Evolutionary conservation across 2,797 vertebrate species (phyloP), one percentile per base, ranked within the genome.

Genomic region (Adrianichthys oophorus): DNA sequence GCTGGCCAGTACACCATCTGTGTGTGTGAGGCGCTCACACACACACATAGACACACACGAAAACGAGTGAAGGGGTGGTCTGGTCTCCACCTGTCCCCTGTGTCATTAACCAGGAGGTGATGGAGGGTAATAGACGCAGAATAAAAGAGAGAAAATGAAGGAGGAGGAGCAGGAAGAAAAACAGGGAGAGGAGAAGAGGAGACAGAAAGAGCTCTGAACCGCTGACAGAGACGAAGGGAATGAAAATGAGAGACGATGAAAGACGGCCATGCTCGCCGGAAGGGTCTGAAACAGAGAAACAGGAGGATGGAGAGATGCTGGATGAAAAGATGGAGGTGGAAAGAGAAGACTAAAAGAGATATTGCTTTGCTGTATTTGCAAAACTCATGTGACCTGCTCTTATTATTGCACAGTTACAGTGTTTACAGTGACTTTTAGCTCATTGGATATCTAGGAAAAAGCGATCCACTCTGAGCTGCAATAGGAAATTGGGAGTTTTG

Each of bases 1-100:
- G 26, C 26, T 12, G 32, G 85, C 78, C 74, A 74, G 82, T 78
- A 74, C 76, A 78, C 90, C 91, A 92, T 92, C 90, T 92, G 89
- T 80, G 82, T 82, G 70, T 52, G 69, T 61, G 37, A 52, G 50
- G n/a, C 52, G 50, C 43, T 43, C 64, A 52, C 44, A 51, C 29
- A 49, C 44, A 54, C 45, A 47, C 44, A 58, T 61, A 52, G 37
- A 47, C 64, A 52, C 44, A 47, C 44, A 58, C 58, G 46, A 52
- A 61, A 45, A 56, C 76, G 82, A 76, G 68, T 87, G 67, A 78
- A 69, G 76, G 49, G 68, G 78, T 78, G 67, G 76, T 85, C 82
- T 85, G 82, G 68, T 76, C 66, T 79, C 84, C 86, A 85, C 86
- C 85, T 87, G 83, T 83, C 84, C 80, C 72, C 82, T 65, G 62